Evolutionary conservation across 2,797 vertebrate genomes (phyloP).

Genomic region (Astyanax mexicanus): DNA sequence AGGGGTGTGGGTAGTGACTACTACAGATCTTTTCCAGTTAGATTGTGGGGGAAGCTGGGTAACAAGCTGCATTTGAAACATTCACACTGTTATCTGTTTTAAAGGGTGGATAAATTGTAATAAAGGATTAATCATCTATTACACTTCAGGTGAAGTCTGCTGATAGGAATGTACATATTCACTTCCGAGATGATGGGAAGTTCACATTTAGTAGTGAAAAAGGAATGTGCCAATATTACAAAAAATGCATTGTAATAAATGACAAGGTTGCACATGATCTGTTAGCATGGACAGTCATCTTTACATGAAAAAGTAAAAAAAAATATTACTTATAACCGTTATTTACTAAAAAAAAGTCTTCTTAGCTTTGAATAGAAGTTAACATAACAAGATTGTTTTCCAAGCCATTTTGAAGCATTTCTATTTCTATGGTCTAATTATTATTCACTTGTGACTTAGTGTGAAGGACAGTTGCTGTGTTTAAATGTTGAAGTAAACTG

Average conservation of each 20-base stretch:
- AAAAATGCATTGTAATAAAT: too few relatives aligned
- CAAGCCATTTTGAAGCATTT: too few relatives aligned
- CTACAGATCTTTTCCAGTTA: slow-evolving; percentile 18
- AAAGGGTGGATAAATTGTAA: background rate
- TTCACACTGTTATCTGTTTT: background rate
- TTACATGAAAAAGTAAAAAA: too few relatives aligned
- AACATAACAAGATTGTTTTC: too few relatives aligned
- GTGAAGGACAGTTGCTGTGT: too few relatives aligned
- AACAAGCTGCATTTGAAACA: slow-evolving; percentile 19
- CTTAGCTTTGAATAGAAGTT: too few relatives aligned
- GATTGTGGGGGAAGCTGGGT: slow-evolving; percentile 18
- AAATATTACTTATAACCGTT: too few relatives aligned
- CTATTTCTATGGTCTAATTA: too few relatives aligned
- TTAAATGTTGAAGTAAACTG: too few relatives aligned
- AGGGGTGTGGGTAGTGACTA: slow-evolving; percentile 1
- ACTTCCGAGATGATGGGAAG: background rate
- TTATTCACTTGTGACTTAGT: too few relatives aligned
- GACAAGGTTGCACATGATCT: background rate
- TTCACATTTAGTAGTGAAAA: background rate
- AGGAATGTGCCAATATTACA: background rate
- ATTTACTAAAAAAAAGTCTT: too few relatives aligned
- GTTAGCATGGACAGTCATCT: background rate
- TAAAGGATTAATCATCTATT: background rate
- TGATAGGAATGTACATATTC: background rate
- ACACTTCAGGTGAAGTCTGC: background rate